Evolutionary conservation across 2,888 invertebrate species (phyloP).

Genomic region (Leptinotarsa peninsularis): DNA sequence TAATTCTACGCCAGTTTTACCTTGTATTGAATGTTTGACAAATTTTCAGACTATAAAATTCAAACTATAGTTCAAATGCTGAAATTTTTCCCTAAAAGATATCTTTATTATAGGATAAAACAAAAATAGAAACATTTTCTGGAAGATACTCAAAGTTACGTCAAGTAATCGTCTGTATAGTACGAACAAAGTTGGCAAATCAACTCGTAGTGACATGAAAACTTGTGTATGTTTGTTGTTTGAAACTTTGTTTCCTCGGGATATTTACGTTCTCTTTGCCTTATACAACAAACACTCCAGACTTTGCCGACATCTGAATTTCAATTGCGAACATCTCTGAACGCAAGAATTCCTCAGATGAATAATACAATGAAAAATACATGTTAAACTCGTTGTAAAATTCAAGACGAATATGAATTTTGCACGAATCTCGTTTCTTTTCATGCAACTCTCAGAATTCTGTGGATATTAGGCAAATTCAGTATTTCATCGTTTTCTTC

Average conservation of each 20-base stretch:
- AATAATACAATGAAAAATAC: neutral
- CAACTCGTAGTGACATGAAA: constrained; percentile 23
- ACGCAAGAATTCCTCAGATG: neutral
- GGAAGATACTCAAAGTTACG: too few species aligned
- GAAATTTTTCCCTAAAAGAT: too few species aligned
- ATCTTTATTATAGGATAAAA: too few species aligned
- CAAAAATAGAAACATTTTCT: too few species aligned
- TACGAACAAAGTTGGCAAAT: constrained; percentile 20
- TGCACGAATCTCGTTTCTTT: neutral
- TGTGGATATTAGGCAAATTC: too few species aligned
- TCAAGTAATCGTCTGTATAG: neutral
- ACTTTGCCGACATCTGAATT: constrained; percentile 20
- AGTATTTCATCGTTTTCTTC: too few species aligned
- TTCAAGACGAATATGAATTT: neutral
- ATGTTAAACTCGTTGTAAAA: neutral
- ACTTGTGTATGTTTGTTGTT: constrained; percentile 32
- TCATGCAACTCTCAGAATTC: neutral
- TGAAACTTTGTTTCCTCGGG: constrained; percentile 27
- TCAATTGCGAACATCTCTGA: constrained; percentile 1
- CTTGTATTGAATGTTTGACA: too few species aligned
- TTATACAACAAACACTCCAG: constrained; percentile 11
- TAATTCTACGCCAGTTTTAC: too few species aligned
- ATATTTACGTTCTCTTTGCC: constrained; percentile 19
- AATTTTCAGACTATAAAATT: too few species aligned
- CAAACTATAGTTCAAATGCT: too few species aligned